Conservation (phyloP, 1,140 invertebrate species). For the Lysiphlebus fabarum region DNA sequence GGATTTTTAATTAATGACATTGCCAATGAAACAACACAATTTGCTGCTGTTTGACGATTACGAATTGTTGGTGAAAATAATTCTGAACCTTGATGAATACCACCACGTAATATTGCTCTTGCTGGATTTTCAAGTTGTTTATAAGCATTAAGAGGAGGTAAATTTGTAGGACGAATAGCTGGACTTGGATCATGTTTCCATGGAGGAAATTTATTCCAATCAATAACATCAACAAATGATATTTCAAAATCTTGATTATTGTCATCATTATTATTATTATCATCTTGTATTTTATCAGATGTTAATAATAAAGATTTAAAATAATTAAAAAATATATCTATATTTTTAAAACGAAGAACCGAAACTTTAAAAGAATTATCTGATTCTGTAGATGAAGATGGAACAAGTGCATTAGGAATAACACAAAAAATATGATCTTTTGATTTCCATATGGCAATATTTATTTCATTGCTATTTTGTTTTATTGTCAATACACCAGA, state of each 20-base stretch:
- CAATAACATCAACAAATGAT: conserved; percentile 36
- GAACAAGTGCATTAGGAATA: conserved; percentile 27
- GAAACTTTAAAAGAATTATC: conserved; percentile 20
- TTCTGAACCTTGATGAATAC: conserved; percentile 40
- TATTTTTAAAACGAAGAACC: conserved; percentile 30
- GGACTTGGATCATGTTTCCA: conserved; percentile 41
- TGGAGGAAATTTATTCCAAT: conserved; percentile 35
- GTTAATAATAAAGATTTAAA: conserved; percentile 12
- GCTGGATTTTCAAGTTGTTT: conserved; percentile 33
- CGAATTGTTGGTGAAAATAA: conserved; percentile 37
- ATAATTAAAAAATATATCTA: conserved; percentile 26
- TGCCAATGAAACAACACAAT: conserved; percentile 40
- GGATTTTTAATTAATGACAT: conserved; percentile 46
- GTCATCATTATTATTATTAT: conserved; percentile 7
- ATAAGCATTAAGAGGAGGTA: conserved; percentile 46
- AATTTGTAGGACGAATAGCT: conserved; percentile 37
- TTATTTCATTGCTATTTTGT: conserved; percentile 4
- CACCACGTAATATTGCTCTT: conserved; percentile 40
- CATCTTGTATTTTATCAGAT: too few species aligned
- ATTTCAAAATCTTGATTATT: conserved; percentile 41
- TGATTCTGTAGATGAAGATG: conserved; percentile 12
- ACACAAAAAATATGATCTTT: conserved; percentile 36
- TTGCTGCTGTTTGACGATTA: conserved; percentile 38
- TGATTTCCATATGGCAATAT: conserved; percentile 38
- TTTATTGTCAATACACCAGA: conserved; percentile 37